A percentile compares a stretch with the other conserved stretches of the same genome.
Conservation (phyloP, 1,140 invertebrate genomes). For the Drosophila ohnishii region DNA sequence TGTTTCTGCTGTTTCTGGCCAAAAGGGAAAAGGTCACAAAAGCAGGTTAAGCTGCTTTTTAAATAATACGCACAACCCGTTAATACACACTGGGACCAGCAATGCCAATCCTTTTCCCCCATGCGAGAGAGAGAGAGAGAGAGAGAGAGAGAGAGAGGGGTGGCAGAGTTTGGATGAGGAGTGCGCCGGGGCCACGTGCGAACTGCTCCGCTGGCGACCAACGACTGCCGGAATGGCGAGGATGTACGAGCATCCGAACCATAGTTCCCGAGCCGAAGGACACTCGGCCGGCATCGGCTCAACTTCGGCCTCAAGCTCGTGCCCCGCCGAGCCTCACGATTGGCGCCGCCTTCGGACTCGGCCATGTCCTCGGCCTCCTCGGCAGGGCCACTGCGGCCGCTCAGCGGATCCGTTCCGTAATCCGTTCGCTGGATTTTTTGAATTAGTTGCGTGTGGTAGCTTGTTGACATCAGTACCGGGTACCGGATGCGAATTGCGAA, state of each 20-base stretch:
- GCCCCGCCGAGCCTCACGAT: constrained; percentile 22
- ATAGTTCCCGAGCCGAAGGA: neutral
- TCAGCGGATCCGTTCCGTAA: constrained; percentile 48
- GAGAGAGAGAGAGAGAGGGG: neutral
- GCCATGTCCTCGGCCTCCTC: constrained; percentile 7
- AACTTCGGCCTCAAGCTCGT: neutral
- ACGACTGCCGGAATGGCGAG: constrained; percentile 32
- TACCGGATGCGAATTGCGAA: constrained; percentile 62
- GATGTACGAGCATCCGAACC: neutral
- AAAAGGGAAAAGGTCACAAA: constrained; percentile 78
- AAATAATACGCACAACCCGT: constrained; percentile 74
- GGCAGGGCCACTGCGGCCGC: constrained; percentile 23
- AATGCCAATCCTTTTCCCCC: constrained; percentile 14
- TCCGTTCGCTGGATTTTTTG: constrained; percentile 82
- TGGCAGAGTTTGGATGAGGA: neutral
- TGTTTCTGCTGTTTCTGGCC: constrained; percentile 47
- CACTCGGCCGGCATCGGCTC: neutral
- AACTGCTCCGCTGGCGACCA: constrained; percentile 32
- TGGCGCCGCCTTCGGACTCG: constrained; percentile 29
- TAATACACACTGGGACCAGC: constrained; percentile 40
- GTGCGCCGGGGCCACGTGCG: constrained; percentile 55
- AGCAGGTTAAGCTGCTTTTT: constrained; percentile 80
- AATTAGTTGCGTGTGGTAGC: constrained; percentile 82
- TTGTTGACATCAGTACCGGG: constrained; percentile 82
- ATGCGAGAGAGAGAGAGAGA: neutral